A percentile compares a stretch with the other conserved stretches of the same genome.
Evolutionary conservation across 2,797 vertebrate genomes (phyloP).

Genomic region (Coregonus sp.): DNA sequence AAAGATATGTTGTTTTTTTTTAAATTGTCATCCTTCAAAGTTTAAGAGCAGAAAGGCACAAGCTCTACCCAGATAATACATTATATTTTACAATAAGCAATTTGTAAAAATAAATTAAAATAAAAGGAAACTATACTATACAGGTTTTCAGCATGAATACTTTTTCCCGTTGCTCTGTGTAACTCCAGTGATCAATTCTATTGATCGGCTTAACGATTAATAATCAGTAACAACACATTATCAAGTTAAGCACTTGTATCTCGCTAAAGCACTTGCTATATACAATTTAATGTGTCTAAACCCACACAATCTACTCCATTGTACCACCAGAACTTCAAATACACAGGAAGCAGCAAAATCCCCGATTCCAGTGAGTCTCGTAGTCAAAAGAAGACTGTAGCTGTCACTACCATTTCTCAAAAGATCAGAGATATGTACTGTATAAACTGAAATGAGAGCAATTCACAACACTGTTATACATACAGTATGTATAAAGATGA

Average conservation of each 20-base stretch:
- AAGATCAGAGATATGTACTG: constrained; percentile 13
- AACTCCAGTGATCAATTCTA: constrained; percentile 36
- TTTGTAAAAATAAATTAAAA: constrained; percentile 49
- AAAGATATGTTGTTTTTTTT: not conserved
- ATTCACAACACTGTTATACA: constrained; percentile 10
- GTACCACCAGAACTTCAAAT: constrained; percentile 23
- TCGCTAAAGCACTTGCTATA: constrained; percentile 48
- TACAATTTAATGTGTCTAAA: constrained; percentile 41
- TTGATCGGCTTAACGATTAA: constrained; percentile 39
- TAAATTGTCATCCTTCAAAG: constrained; percentile 1
- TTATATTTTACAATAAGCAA: constrained; percentile 81
- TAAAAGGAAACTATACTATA: constrained; percentile 44
- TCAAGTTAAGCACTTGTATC: constrained; percentile 32
- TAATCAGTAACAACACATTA: constrained; percentile 32
- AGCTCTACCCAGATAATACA: constrained; percentile 81
- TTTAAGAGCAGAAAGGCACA: constrained; percentile 78
- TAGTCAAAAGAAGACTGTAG: constrained; percentile 11
- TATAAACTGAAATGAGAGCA: constrained; percentile 11
- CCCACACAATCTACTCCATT: constrained; percentile 25
- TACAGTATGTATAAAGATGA: constrained; percentile 10
- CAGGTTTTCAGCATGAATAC: constrained; percentile 40
- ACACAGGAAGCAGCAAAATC: constrained; percentile 22
- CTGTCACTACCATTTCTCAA: constrained; percentile 12
- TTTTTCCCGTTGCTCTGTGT: constrained; percentile 26
- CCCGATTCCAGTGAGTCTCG: not conserved